phyloP scores from a whole-genome alignment of 2,113 vertebrate genomes.

The Petromus typicus region DNA sequence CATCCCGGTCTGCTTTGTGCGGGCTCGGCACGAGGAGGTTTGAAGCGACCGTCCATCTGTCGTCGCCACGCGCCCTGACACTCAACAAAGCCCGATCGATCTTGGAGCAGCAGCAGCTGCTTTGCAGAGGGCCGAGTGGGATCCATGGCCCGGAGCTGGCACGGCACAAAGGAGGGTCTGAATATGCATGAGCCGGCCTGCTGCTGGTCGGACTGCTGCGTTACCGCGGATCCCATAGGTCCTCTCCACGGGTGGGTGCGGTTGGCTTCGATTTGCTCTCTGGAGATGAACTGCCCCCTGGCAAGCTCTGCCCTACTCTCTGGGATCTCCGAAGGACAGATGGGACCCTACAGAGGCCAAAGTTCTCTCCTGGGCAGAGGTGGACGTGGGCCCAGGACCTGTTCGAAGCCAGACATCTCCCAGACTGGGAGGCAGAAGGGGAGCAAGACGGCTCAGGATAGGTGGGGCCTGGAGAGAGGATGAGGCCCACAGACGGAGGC shows the following conservation, averaged over 20 bases:
- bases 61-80: constrained; percentile 91
- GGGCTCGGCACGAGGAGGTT: constrained; percentile 94
- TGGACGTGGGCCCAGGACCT: not conserved
- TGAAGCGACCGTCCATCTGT: constrained; percentile 95
- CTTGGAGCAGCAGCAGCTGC: constrained; percentile 87
- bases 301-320: not conserved
- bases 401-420: not conserved
- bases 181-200: constrained; percentile 80
- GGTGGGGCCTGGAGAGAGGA: not conserved
- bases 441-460: not conserved
- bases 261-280: not conserved
- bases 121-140: constrained; percentile 73
- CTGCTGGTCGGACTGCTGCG: constrained; percentile 57
- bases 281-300: not conserved
- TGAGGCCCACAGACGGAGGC: not conserved
- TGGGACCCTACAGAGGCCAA: not conserved
- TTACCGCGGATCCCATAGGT: constrained; percentile 41
- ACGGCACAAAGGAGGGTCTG: constrained; percentile 74
- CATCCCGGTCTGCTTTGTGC: constrained; percentile 96
- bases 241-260: not conserved
- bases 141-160: constrained; percentile 66
- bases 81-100: constrained; percentile 95
- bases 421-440: not conserved
- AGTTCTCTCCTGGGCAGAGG: not conserved
- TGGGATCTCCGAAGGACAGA: not conserved